Conservation (phyloP, 2,113 vertebrate genomes). For the Ceuthmochares aereus region DNA sequence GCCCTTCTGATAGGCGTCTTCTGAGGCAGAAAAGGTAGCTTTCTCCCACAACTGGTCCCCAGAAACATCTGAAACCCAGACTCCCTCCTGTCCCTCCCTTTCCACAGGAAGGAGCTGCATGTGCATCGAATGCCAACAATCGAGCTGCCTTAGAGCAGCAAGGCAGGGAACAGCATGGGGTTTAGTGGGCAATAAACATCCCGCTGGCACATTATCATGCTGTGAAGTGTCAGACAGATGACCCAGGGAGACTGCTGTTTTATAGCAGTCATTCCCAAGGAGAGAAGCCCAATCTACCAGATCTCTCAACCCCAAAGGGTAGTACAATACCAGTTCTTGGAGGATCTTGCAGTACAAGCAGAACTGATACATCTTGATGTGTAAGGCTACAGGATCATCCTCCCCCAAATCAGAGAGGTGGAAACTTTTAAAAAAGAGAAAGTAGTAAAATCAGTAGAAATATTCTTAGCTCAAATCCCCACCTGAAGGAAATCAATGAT, state of each 20-base stretch:
- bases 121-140: not conserved
- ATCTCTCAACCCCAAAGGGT: not conserved
- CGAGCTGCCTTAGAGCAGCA: not conserved
- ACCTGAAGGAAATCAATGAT: not conserved
- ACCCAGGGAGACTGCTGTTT: not conserved
- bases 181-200: slow-evolving; percentile 16
- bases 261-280: not conserved
- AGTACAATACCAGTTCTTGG: not conserved
- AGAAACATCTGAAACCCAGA: not conserved
- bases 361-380: not conserved
- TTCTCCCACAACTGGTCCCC: not conserved
- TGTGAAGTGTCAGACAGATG: not conserved
- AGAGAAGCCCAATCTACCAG: not conserved
- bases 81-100: not conserved
- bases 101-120: not conserved
- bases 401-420: not conserved
- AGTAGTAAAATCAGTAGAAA: not conserved
- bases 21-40: not conserved
- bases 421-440: not conserved
- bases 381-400: not conserved
- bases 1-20: not conserved
- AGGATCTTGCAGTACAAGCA: not conserved
- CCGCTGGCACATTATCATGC: not conserved
- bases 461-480: not conserved
- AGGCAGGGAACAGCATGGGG: not conserved